Conservation (phyloP, 1,140 invertebrate genomes). For the Leptopilina clavipes region DNA sequence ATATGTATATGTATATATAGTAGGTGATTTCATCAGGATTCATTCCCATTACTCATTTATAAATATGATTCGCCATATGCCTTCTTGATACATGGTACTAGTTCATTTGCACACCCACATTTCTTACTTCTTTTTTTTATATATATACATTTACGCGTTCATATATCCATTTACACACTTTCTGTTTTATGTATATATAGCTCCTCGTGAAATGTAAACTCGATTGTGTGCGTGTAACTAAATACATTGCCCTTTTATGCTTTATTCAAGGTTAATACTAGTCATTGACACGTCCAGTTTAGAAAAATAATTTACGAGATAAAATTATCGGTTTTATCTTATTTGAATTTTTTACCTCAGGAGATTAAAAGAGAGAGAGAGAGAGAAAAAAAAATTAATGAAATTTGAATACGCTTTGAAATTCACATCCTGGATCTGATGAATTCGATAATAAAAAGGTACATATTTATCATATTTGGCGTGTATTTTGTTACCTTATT, state of each 20-base stretch:
- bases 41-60: slow-evolving; percentile 29
- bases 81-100: slow-evolving; percentile 29
- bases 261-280: slow-evolving; percentile 25
- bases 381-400: background rate
- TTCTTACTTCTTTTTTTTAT: slow-evolving; percentile 12
- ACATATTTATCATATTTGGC: background rate
- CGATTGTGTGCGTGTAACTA: background rate
- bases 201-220: background rate
- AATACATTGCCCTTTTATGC: slow-evolving; percentile 23
- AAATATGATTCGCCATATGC: slow-evolving; percentile 32
- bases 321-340: background rate
- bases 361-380: too few relatives aligned
- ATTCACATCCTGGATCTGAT: slow-evolving; percentile 11
- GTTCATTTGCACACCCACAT: slow-evolving; percentile 25
- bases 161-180: background rate
- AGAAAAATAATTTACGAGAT: slow-evolving; percentile 18
- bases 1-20: background rate
- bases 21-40: slow-evolving; percentile 9
- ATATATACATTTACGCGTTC: too few relatives aligned
- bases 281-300: slow-evolving; percentile 25
- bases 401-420: background rate
- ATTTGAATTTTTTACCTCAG: background rate
- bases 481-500: too few relatives aligned
- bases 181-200: slow-evolving; percentile 12
- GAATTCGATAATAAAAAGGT: background rate